Percentiles rank a stretch among this genome's conserved stretches.
Evolutionary conservation across 2,888 invertebrate genomes (phyloP).

Genomic region (Gibbula magus): DNA sequence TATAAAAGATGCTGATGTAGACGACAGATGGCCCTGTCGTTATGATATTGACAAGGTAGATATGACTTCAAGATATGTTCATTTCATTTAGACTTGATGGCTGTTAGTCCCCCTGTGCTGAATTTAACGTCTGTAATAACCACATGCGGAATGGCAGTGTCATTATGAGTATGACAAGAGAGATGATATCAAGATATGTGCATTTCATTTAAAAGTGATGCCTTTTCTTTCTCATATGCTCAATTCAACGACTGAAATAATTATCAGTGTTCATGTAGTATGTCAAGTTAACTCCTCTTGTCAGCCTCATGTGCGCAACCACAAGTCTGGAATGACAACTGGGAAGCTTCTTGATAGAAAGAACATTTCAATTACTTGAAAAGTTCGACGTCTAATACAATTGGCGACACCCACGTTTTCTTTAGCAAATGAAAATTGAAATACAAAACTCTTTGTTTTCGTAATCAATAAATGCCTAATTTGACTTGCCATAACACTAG

Average conservation of each 20-base stretch:
- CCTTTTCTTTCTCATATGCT: too few relatives aligned
- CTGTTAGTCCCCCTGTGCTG: too few relatives aligned
- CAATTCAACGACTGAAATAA: too few relatives aligned
- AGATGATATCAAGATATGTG: too few relatives aligned
- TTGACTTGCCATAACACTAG: slow-evolving; percentile 1
- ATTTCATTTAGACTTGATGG: too few relatives aligned
- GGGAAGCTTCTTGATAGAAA: neutral
- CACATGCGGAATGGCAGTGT: too few relatives aligned
- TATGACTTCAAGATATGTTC: too few relatives aligned
- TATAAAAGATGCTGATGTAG: neutral
- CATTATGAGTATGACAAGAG: too few relatives aligned
- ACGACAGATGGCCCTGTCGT: neutral
- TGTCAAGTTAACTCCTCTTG: neutral
- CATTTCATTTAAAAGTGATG: too few relatives aligned
- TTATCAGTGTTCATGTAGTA: neutral
- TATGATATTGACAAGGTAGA: neutral
- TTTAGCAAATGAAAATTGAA: slow-evolving; percentile 14
- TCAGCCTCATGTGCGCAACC: neutral
- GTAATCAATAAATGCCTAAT: slow-evolving; percentile 20
- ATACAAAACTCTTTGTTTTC: slow-evolving; percentile 19
- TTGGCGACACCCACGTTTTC: neutral
- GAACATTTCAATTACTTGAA: neutral
- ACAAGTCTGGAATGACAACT: neutral
- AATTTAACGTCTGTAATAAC: too few relatives aligned
- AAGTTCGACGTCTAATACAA: slow-evolving; percentile 5